Evolutionary conservation across 1,140 invertebrate species (phyloP).

Genomic region (Latrodectus geometricus): DNA sequence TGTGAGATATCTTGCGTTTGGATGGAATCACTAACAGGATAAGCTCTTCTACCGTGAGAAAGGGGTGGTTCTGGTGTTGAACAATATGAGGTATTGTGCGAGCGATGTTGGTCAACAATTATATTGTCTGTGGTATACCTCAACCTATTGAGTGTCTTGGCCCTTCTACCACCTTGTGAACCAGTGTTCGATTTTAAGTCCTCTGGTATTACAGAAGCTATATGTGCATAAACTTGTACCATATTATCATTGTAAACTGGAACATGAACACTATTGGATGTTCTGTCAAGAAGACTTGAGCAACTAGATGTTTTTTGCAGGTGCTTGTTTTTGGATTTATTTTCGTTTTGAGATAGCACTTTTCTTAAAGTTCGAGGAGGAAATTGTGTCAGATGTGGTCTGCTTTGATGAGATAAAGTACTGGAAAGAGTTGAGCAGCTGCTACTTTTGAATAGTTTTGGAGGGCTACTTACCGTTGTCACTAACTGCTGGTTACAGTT

Average conservation of each 20-base stretch:
- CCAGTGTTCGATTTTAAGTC: not conserved
- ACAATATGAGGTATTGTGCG: not conserved
- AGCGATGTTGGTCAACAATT: not conserved
- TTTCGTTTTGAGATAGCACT: not conserved
- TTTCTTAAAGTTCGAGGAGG: conserved; percentile 26
- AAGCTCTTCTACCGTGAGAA: conserved; percentile 1
- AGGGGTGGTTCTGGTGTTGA: not conserved
- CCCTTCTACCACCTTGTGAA: conserved; percentile 27
- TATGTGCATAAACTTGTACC: conserved; percentile 46
- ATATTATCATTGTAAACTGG: conserved; percentile 55
- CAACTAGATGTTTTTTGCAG: conserved; percentile 56
- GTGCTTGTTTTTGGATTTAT: not conserved
- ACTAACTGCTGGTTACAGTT: conserved; percentile 7
- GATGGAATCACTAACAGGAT: not conserved
- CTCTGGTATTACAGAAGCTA: conserved; percentile 54
- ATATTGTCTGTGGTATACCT: conserved; percentile 21
- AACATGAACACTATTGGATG: conserved; percentile 9
- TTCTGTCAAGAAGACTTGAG: conserved; percentile 41
- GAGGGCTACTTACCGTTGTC: not conserved
- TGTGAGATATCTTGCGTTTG: not conserved
- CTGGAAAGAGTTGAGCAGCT: conserved; percentile 52
- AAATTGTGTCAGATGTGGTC: conserved; percentile 48
- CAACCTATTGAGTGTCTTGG: conserved; percentile 20
- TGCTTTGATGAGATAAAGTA: conserved; percentile 42
- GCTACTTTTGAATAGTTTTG: conserved; percentile 51